Evolutionary conservation across 2,888 invertebrate species (phyloP).

Genomic region (Malthinus flaveolus): DNA sequence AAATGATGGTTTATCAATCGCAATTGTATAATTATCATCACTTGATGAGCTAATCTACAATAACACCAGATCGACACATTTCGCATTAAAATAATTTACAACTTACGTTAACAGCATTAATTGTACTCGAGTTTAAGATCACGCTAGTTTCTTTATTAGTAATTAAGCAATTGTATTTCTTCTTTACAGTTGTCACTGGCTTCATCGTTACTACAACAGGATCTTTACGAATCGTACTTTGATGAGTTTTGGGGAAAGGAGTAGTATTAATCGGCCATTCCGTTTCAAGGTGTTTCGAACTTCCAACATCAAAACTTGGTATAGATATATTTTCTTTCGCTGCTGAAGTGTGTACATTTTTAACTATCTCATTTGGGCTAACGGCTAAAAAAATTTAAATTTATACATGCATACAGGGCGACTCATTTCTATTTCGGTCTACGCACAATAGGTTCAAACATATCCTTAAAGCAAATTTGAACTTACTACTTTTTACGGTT

Average conservation of each 20-base stretch:
- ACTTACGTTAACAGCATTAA: constrained; percentile 9
- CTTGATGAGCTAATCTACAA: constrained; percentile 10
- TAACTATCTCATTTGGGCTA: too few relatives aligned
- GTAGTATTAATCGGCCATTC: too few relatives aligned
- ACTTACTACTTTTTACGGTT: not conserved
- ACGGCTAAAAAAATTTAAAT: too few relatives aligned
- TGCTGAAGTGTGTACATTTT: too few relatives aligned
- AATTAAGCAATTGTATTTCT: not conserved
- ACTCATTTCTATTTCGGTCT: too few relatives aligned
- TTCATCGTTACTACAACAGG: not conserved
- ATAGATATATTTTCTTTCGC: too few relatives aligned
- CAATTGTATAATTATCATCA: constrained; percentile 5
- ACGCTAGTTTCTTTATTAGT: not conserved
- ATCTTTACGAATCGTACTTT: too few relatives aligned
- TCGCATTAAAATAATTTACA: not conserved
- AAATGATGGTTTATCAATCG: not conserved
- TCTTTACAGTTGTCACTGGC: not conserved
- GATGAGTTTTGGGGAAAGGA: too few relatives aligned
- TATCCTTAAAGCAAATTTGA: not conserved
- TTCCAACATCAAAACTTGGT: too few relatives aligned
- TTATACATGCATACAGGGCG: too few relatives aligned
- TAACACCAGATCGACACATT: not conserved
- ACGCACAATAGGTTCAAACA: too few relatives aligned
- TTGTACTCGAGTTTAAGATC: not conserved
- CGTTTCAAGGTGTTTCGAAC: too few relatives aligned